Evolutionary conservation across 2,113 vertebrate genomes (phyloP).

Genomic region (Anguilla japonica): DNA sequence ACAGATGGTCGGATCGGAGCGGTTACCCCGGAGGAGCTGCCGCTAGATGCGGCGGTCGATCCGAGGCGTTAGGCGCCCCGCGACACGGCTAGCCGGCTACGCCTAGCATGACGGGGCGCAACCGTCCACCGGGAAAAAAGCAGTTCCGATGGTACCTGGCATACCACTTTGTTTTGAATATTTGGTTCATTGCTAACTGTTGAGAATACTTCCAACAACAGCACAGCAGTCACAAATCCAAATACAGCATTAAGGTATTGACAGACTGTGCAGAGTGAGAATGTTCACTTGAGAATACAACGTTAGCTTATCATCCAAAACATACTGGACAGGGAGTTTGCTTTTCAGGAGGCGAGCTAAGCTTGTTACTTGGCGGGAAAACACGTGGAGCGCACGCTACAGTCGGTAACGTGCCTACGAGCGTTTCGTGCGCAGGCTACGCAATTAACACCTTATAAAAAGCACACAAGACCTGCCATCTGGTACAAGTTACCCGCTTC

Average conservation of each 20-base stretch:
- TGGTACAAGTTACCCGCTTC: slow-evolving; percentile 43
- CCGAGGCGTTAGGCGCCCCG: neutral
- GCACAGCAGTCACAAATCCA: too few relatives aligned
- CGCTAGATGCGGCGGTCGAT: neutral
- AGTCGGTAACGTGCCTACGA: neutral
- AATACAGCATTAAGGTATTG: neutral
- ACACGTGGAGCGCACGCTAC: slow-evolving; percentile 34
- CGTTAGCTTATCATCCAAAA: neutral
- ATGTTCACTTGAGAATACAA: too few relatives aligned
- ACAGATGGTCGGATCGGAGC: slow-evolving; percentile 54
- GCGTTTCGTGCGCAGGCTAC: slow-evolving; percentile 31
- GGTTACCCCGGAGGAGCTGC: slow-evolving; percentile 14
- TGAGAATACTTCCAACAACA: neutral
- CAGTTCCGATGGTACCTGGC: too few relatives aligned
- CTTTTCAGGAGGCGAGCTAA: neutral
- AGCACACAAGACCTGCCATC: slow-evolving; percentile 39
- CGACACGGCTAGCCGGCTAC: neutral
- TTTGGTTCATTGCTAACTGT: neutral
- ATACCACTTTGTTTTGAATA: too few relatives aligned
- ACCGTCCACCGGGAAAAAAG: too few relatives aligned
- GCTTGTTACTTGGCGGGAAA: too few relatives aligned
- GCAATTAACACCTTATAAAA: slow-evolving; percentile 60
- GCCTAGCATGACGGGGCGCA: neutral
- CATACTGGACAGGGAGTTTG: neutral
- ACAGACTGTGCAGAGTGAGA: neutral